Evolutionary conservation across 30 jellyfish, hydroid and myxozoan species (phyloP), one percentile per base, ranked within the genome.

Genomic region (Mastigias papua): DNA sequence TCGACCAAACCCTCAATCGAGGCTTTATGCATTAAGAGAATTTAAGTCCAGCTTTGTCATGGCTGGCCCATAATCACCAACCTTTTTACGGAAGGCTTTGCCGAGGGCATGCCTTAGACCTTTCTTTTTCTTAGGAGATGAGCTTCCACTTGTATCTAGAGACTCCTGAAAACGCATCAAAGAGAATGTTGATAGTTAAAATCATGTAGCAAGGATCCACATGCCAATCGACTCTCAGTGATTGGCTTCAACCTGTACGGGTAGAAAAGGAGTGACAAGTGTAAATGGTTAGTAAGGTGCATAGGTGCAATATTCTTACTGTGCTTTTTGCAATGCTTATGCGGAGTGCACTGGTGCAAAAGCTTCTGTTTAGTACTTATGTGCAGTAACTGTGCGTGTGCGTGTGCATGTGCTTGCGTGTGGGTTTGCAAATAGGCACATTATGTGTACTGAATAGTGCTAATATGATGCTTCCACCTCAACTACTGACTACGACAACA

Each of bases 111-210:
- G 94, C 78, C 88, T 74, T 64, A 85, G 34, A 85, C 94, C 81
- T 66, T 85, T 85, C 94, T 85, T 85, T 85, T 85, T 85, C 94
- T 73, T 85, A 85, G 94, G 94, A 72, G 94, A 85, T 72, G 88
- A 22, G 37, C 94, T 85, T 73, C 94, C 94, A 61, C 88, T 85
- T 70, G 94, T 49, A 62, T 73, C 86, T 58, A 85, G 81, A 85
- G 94, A 85, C 46, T 85, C 94, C 94, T 85, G 37, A 73, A 79
- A 79, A 79, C 70, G 79, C 90, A 79, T 66, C 42, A 73, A 73
- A 48, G 51, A 85, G 11, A 5, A 46, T 9, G 73, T 3, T 46
- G 67, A 1, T 51, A 17, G 27, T 10, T 21, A 61, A 46, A 29
- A 19, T 3, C 7, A 73, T 34, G 70, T 63, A 65, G 77, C 51